A percentile compares a stretch with the other conserved stretches of the same genome.
These are phyloP conservation scores for Apamea anceps DNA, from an alignment of 2,888 invertebrate species.

Conservation along the genomic window DNA sequence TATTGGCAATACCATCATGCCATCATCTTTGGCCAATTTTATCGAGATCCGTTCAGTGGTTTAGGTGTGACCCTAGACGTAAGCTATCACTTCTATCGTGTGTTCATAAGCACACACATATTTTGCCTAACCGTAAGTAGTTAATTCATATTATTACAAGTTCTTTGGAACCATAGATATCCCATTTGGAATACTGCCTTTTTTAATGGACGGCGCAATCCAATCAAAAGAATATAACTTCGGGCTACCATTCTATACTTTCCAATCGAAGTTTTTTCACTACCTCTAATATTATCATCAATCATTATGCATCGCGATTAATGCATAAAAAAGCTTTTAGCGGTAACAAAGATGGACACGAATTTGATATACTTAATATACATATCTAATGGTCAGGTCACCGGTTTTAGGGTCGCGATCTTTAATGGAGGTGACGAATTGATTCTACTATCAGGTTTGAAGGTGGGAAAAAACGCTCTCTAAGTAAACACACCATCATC, in stretches of 20 bases:
- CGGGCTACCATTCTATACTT: background rate
- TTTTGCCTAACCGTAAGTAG: background rate
- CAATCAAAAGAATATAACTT: background rate
- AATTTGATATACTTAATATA: conserved; percentile 30
- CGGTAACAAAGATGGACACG: conserved; percentile 41
- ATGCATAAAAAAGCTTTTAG: conserved; percentile 60
- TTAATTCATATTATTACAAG: background rate
- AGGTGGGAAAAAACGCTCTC: background rate
- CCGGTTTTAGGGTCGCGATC: conserved; percentile 11
- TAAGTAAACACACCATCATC: background rate
- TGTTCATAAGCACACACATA: background rate
- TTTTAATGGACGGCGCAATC: background rate
- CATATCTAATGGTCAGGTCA: conserved; percentile 38
- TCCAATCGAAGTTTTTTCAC: background rate
- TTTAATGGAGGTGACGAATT: conserved; percentile 32
- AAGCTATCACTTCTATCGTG: background rate
- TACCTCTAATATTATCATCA: conserved; percentile 31
- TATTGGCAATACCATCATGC: too few relatives aligned
- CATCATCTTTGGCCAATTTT: too few relatives aligned
- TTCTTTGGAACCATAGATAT: background rate
- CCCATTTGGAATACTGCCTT: background rate
- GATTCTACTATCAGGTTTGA: conserved; percentile 3
- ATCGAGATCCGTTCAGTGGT: too few relatives aligned
- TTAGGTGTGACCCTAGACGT: too few relatives aligned
- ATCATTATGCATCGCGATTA: conserved; percentile 47